Percentiles rank a stretch among this genome's conserved stretches.
Conservation (phyloP, 2,888 invertebrate genomes). For the Thymelicus lineola region DNA sequence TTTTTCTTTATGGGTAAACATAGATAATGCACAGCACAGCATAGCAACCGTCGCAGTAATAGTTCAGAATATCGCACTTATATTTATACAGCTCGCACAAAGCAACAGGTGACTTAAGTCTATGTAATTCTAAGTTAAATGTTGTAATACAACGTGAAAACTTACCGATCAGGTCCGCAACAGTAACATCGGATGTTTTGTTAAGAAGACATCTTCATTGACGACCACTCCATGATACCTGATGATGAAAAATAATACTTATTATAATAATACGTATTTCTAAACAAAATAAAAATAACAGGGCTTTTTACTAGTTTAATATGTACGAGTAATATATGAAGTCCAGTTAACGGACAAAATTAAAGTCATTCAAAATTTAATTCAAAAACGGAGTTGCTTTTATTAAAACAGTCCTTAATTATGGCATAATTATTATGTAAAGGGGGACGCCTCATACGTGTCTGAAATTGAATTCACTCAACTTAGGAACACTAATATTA, state of each 20-base stretch:
- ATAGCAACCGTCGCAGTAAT: constrained; percentile 43
- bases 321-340: too few species aligned
- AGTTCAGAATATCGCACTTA: constrained; percentile 4
- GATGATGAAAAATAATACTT: constrained; percentile 13
- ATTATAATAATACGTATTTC: too few species aligned
- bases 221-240: constrained; percentile 17
- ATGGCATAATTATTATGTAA: too few species aligned
- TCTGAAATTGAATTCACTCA: too few species aligned
- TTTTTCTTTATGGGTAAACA: constrained; percentile 25
- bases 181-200: neutral
- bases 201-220: neutral
- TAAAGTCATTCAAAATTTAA: too few species aligned
- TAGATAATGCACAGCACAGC: constrained; percentile 51
- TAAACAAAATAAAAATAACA: too few species aligned
- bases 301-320: too few species aligned
- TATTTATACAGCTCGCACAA: constrained; percentile 13
- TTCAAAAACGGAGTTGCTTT: too few species aligned
- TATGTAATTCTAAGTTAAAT: neutral
- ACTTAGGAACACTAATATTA: too few species aligned
- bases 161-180: constrained; percentile 23
- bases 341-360: too few species aligned
- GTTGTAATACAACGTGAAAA: constrained; percentile 1
- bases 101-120: neutral
- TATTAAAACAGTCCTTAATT: too few species aligned
- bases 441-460: too few species aligned